These are phyloP conservation scores for Psilopogon haemacephalus DNA, from an alignment of 2,113 vertebrate species.

Conservation along the genomic window DNA sequence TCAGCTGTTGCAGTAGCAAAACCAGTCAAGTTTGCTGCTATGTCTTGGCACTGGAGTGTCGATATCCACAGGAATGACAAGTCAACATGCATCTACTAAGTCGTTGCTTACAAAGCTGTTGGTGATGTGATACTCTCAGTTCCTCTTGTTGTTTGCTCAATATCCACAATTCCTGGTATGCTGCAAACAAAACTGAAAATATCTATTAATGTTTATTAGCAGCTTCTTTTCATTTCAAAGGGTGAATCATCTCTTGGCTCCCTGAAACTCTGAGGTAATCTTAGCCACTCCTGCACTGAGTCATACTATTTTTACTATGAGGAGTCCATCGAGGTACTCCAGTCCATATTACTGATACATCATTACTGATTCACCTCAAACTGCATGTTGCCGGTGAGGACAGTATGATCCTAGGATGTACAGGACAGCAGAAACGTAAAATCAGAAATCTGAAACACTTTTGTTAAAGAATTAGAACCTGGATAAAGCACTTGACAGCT, in stretches of 20 bases:
- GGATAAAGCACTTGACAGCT: not conserved
- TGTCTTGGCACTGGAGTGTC: not conserved
- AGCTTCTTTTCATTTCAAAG: slow-evolving; percentile 28
- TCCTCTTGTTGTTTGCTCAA: not conserved
- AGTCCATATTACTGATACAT: not conserved
- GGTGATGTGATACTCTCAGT: not conserved
- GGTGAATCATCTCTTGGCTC: slow-evolving; percentile 62
- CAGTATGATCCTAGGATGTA: not conserved
- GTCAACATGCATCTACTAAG: not conserved
- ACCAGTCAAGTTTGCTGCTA: not conserved
- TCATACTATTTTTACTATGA: slow-evolving; percentile 31
- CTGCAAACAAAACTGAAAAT: slow-evolving; percentile 26
- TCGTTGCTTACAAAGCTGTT: not conserved
- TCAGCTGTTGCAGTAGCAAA: not conserved
- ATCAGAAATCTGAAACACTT: not conserved
- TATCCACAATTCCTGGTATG: not conserved
- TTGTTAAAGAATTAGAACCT: not conserved
- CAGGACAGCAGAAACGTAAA: not conserved
- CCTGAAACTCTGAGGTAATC: slow-evolving; percentile 48
- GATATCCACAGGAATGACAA: not conserved
- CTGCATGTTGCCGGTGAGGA: not conserved
- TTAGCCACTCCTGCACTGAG: slow-evolving; percentile 58
- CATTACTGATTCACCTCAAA: not conserved
- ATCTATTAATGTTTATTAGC: slow-evolving; percentile 32
- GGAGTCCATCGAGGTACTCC: not conserved